phyloP scores from a whole-genome alignment of 2,797 vertebrate genomes.

The Lepidocolaptes lacrymiger region DNA sequence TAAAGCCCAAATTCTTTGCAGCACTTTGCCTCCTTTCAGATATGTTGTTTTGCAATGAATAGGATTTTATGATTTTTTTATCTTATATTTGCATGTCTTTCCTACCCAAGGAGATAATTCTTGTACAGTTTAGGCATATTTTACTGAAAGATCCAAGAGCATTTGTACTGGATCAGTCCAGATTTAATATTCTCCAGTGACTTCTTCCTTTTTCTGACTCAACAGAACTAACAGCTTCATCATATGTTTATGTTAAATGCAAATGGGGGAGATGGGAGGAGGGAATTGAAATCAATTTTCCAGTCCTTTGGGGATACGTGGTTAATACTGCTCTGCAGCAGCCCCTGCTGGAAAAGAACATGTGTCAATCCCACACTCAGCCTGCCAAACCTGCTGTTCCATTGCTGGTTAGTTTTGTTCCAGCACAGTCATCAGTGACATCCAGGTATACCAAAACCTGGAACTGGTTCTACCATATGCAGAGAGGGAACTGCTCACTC shows the following conservation, averaged over 20 bases:
- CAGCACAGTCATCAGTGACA: neutral
- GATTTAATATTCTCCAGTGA: neutral
- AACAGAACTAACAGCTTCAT: neutral
- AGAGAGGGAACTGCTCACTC: neutral
- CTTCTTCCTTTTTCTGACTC: constrained; percentile 9
- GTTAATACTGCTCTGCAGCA: constrained; percentile 32
- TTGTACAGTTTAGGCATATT: neutral
- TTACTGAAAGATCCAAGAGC: neutral
- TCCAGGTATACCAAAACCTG: neutral
- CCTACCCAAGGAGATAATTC: neutral
- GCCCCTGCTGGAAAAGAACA: constrained; percentile 51
- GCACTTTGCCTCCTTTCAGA: neutral
- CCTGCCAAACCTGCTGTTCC: neutral
- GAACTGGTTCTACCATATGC: constrained; percentile 18
- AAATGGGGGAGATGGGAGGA: rapidly evolving
- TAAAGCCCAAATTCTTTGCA: neutral
- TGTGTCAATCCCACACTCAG: neutral
- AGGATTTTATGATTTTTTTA: neutral
- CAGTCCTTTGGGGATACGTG: neutral
- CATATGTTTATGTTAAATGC: neutral
- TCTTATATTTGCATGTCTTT: neutral
- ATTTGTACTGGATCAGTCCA: neutral
- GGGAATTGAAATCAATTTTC: neutral
- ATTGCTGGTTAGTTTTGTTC: neutral
- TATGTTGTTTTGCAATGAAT: neutral